phyloP scores from a whole-genome alignment of 2,797 vertebrate genomes.

The Diplodus puntazzo region DNA sequence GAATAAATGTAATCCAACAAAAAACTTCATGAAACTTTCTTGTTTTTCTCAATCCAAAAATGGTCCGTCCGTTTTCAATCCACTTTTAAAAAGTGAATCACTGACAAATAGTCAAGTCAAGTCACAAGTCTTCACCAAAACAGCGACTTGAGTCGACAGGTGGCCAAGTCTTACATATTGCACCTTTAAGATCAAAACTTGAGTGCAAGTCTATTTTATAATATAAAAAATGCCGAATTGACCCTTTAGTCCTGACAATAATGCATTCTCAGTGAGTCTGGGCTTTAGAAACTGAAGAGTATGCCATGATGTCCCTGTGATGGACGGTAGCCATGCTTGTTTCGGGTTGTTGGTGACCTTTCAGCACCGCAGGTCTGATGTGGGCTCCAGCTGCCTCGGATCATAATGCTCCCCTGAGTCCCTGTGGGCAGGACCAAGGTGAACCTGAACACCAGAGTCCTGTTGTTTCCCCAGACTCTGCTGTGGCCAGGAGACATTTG shows the following conservation, averaged over 20 bases:
- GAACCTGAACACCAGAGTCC: constrained; percentile 60
- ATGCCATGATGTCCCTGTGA: constrained; percentile 1
- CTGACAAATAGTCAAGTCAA: too few relatives aligned
- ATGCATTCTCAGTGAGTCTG: constrained; percentile 3
- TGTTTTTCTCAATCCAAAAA: too few relatives aligned
- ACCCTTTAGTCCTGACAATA: neutral
- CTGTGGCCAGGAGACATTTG: constrained; percentile 32
- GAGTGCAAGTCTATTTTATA: too few relatives aligned
- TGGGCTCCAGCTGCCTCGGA: constrained; percentile 48
- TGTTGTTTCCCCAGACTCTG: constrained; percentile 34
- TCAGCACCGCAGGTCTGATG: constrained; percentile 61
- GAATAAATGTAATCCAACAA: too few relatives aligned
- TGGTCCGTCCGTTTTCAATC: too few relatives aligned
- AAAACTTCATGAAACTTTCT: too few relatives aligned
- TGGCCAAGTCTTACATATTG: too few relatives aligned
- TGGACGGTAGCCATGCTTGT: constrained; percentile 22
- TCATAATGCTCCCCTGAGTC: constrained; percentile 59
- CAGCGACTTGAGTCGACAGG: too few relatives aligned
- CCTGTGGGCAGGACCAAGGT: constrained; percentile 56
- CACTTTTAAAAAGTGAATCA: too few relatives aligned
- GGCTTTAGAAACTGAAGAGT: constrained; percentile 8
- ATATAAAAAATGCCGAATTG: too few relatives aligned
- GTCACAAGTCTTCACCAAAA: too few relatives aligned
- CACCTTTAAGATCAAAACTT: too few relatives aligned
- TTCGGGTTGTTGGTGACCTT: constrained; percentile 55